Percentiles rank a stretch among this genome's conserved stretches.
Evolutionary conservation across 2,888 invertebrate species (phyloP).

Genomic region (Apamea crenata): DNA sequence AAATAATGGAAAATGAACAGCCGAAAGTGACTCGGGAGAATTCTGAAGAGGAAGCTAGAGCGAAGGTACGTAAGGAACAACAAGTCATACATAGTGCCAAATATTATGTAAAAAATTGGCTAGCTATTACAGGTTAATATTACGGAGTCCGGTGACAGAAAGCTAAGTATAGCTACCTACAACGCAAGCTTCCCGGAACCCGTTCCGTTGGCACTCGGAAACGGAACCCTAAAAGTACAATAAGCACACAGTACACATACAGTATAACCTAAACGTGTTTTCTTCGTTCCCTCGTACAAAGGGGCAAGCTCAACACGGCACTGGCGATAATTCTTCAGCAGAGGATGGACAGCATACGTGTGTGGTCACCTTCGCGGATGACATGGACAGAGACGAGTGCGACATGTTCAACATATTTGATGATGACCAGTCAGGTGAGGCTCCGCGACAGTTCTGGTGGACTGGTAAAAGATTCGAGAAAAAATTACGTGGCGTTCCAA

Average conservation of each 20-base stretch:
- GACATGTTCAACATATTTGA: constrained; percentile 81
- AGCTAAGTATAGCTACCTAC: neutral
- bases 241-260: neutral
- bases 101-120: neutral
- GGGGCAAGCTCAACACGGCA: constrained; percentile 33
- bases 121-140: neutral
- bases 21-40: constrained; percentile 71
- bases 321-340: constrained; percentile 14
- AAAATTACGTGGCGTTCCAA: neutral
- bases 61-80: constrained; percentile 17
- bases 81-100: neutral
- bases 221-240: neutral
- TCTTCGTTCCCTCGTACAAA: neutral
- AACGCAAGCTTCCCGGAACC: no score
- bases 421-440: constrained; percentile 74
- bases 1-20: constrained; percentile 79
- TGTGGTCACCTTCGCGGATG: constrained; percentile 72
- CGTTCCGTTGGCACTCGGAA: neutral
- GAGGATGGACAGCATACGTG: constrained; percentile 66
- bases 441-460: neutral
- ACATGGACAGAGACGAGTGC: constrained; percentile 65
- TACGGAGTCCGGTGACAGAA: neutral
- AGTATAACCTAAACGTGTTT: neutral
- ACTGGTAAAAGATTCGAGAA: neutral
- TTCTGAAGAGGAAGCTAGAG: constrained; percentile 60